Conservation (phyloP, 2,888 invertebrate genomes). For the Drosophila paranaensis region DNA sequence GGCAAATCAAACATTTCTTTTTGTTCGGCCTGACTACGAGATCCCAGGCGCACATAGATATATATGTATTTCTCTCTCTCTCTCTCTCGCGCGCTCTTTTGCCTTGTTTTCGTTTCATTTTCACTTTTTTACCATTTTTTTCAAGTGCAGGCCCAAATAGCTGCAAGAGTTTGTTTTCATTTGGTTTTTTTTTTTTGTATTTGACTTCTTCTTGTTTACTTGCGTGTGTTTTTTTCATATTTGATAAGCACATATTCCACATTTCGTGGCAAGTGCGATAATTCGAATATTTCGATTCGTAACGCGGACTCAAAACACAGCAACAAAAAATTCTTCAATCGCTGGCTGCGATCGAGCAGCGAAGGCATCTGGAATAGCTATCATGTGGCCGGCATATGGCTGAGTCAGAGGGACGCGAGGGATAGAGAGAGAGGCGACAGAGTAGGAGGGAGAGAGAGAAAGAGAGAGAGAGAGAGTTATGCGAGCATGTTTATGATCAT, state of each 20-base stretch:
- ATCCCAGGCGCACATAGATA: conserved; percentile 20
- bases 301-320: conserved; percentile 20
- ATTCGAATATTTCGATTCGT: conserved; percentile 29
- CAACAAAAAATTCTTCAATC: conserved; percentile 15
- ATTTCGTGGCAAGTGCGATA: conserved; percentile 55
- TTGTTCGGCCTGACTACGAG: conserved; percentile 17
- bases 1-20: conserved; percentile 42
- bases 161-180: conserved; percentile 15
- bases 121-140: conserved; percentile 23
- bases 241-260: conserved; percentile 62
- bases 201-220: conserved; percentile 33
- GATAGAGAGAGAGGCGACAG: neutral
- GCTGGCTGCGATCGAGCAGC: conserved; percentile 6
- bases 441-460: neutral
- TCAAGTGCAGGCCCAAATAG: conserved; percentile 53
- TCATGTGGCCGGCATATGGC: conserved; percentile 33
- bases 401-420: neutral
- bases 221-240: conserved; percentile 27
- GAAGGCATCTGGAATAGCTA: neutral
- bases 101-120: conserved; percentile 12
- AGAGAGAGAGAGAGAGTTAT: neutral
- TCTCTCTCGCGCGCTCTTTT: neutral
- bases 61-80: conserved; percentile 3
- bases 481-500: neutral
- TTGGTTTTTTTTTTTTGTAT: conserved; percentile 8